Conservation (phyloP, 2,797 vertebrate species). For the Ataeniobius toweri region DNA sequence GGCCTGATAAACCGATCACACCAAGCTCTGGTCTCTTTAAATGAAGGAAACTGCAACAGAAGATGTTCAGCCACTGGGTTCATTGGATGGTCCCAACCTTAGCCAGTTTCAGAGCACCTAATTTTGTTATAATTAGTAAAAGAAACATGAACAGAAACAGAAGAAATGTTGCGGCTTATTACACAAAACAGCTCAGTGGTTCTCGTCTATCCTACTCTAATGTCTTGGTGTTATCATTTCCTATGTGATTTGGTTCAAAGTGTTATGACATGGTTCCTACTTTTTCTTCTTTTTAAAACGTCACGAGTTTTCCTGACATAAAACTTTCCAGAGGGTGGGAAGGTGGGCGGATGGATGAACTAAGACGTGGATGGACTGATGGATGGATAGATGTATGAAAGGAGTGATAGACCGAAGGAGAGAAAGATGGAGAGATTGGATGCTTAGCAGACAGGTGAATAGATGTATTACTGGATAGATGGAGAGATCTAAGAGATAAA, state of each 20-base stretch:
- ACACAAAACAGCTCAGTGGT: not conserved
- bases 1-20: constrained; percentile 21
- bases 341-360: too few relatives aligned
- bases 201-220: not conserved
- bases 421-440: not conserved
- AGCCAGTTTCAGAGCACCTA: constrained; percentile 13
- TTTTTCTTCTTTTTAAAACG: not conserved
- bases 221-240: not conserved
- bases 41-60: constrained; percentile 45
- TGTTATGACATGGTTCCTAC: too few relatives aligned
- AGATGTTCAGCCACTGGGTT: constrained; percentile 44
- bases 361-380: too few relatives aligned
- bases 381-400: not conserved
- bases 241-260: not conserved
- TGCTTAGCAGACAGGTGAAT: too few relatives aligned
- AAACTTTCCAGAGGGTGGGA: too few relatives aligned
- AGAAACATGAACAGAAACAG: not conserved
- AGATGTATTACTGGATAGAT: too few relatives aligned
- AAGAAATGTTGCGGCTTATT: not conserved
- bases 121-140: constrained; percentile 7
- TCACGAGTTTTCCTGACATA: too few relatives aligned
- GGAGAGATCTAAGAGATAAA: too few relatives aligned
- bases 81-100: constrained; percentile 38
- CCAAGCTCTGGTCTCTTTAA: constrained; percentile 18
- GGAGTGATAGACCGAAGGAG: not conserved